Evolutionary conservation across 2,797 vertebrate species (phyloP).

Genomic region (Ibycter americanus): DNA sequence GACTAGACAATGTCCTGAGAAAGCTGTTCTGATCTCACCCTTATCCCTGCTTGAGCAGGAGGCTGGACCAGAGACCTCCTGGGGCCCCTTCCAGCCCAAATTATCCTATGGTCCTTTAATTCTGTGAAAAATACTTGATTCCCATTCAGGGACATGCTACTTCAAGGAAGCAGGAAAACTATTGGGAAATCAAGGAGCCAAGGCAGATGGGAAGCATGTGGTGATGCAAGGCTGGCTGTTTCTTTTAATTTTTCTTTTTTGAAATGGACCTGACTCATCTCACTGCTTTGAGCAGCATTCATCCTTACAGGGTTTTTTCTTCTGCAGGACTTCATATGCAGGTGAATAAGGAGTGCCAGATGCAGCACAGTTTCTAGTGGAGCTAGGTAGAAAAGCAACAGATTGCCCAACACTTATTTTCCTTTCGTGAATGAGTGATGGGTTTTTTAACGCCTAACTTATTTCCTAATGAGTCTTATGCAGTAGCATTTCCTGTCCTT

Average conservation of each 20-base stretch:
- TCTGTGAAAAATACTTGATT: not conserved
- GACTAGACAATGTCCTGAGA: not conserved
- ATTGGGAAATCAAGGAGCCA: not conserved
- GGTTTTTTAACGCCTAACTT: not conserved
- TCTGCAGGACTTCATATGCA: not conserved
- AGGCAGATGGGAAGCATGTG: not conserved
- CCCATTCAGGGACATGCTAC: not conserved
- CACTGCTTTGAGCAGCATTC: not conserved
- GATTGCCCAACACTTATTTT: not conserved
- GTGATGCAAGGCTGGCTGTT: not conserved
- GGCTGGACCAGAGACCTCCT: not conserved
- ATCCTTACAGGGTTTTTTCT: not conserved
- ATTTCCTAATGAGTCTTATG: not conserved
- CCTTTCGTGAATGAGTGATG: not conserved
- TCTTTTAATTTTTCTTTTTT: not conserved
- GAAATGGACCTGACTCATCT: not conserved
- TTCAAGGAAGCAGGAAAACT: not conserved
- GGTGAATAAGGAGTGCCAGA: not conserved
- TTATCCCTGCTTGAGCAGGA: not conserved
- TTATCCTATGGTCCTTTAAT: not conserved
- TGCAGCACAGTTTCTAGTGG: not conserved
- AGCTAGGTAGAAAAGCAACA: not conserved
- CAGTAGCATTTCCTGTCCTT: not conserved
- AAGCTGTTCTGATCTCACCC: not conserved
- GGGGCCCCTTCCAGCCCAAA: not conserved